Conservation (phyloP, 2,797 vertebrate genomes). For the Sebastes matsubarae region DNA sequence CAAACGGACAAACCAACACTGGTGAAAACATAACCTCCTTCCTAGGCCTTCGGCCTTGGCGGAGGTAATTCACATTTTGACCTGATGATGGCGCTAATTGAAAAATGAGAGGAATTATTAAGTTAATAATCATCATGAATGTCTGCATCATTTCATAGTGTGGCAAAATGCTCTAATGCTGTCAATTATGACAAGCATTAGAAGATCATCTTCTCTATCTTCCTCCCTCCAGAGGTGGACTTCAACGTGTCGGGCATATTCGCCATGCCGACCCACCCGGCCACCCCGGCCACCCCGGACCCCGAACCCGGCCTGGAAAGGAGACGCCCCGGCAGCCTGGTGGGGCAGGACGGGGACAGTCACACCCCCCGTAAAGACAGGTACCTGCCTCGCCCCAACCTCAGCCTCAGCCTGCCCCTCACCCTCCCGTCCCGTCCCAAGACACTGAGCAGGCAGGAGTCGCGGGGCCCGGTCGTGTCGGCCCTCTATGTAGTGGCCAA, state of each 20-base stretch:
- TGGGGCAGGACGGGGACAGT: slow-evolving; percentile 88
- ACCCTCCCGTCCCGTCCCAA: slow-evolving; percentile 72
- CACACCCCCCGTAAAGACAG: slow-evolving; percentile 94
- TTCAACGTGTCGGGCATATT: slow-evolving; percentile 98
- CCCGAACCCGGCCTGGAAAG: slow-evolving; percentile 87
- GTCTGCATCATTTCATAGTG: background rate
- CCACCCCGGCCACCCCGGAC: slow-evolving; percentile 82
- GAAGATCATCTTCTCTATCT: background rate
- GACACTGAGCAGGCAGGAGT: slow-evolving; percentile 79
- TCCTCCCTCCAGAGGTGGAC: slow-evolving; percentile 86
- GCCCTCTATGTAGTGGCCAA: slow-evolving; percentile 84
- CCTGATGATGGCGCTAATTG: background rate
- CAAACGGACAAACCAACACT: background rate
- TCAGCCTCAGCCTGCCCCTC: slow-evolving; percentile 79
- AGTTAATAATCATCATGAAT: background rate
- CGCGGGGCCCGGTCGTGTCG: slow-evolving; percentile 72
- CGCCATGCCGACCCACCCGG: slow-evolving; percentile 82
- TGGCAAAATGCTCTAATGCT: background rate
- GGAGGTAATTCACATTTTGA: background rate
- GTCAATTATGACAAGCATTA: background rate
- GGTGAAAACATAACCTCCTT: too few species aligned
- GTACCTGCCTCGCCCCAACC: slow-evolving; percentile 86
- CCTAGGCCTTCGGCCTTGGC: too few species aligned
- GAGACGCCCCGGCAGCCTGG: slow-evolving; percentile 91
- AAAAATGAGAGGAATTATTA: background rate